phyloP scores from a whole-genome alignment of 2,888 invertebrate species.

The Augochlorella aurata region DNA sequence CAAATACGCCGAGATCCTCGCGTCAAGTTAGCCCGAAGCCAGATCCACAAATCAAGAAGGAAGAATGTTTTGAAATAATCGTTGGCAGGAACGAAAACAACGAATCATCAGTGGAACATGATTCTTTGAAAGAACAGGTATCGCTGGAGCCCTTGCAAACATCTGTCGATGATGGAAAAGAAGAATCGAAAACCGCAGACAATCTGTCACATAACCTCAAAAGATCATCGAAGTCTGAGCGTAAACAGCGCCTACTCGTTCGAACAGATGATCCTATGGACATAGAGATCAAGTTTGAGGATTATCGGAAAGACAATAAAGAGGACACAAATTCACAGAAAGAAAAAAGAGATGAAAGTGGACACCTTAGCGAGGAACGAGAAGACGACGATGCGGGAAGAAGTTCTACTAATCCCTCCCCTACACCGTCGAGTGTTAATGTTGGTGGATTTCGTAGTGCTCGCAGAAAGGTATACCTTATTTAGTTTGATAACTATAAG shows the following conservation, averaged over 20 bases:
- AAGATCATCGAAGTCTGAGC: constrained; percentile 75
- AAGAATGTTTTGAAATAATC: constrained; percentile 75
- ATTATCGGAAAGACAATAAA: constrained; percentile 70
- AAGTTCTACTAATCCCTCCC: constrained; percentile 80
- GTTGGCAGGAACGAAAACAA: constrained; percentile 59
- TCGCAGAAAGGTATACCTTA: constrained; percentile 75
- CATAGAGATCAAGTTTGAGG: constrained; percentile 78
- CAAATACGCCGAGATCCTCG: constrained; percentile 75
- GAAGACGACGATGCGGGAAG: constrained; percentile 84
- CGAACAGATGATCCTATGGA: constrained; percentile 78
- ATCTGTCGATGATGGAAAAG: constrained; percentile 54
- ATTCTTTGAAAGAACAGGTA: constrained; percentile 53
- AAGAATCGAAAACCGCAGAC: constrained; percentile 58
- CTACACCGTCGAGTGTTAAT: constrained; percentile 77
- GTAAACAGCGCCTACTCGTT: constrained; percentile 78
- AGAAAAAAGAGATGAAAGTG: constrained; percentile 70
- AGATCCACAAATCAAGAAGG: constrained; percentile 67
- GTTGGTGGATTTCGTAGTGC: constrained; percentile 78
- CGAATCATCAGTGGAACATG: constrained; percentile 54
- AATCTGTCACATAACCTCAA: constrained; percentile 72
- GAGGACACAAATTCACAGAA: constrained; percentile 70
- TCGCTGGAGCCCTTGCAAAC: constrained; percentile 28
- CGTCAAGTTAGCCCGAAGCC: constrained; percentile 74
- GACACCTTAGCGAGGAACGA: constrained; percentile 77
- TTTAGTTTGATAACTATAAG: background rate